These are phyloP conservation scores for Protobothrops flavoviridis DNA, from an alignment of 2,113 vertebrate species.

Conservation along the genomic window DNA sequence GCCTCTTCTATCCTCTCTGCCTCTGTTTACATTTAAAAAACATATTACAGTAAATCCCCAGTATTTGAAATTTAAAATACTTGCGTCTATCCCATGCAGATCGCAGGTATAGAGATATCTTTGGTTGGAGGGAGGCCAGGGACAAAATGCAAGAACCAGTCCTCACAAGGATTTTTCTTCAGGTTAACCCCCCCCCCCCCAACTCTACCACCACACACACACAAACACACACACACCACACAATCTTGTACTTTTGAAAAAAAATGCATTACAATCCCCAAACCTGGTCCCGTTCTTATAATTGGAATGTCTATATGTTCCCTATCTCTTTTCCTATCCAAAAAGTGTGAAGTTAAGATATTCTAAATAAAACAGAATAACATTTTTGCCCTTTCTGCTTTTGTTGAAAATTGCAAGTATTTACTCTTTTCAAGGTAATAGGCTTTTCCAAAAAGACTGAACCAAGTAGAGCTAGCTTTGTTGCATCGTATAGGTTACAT, in stretches of 20 bases:
- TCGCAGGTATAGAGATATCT: background rate
- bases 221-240: background rate
- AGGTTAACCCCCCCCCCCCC: background rate
- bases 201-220: background rate
- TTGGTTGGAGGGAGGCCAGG: background rate
- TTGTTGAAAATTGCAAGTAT: background rate
- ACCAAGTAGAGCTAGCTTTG: background rate
- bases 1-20: background rate
- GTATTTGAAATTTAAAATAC: background rate
- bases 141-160: background rate
- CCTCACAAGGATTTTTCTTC: background rate
- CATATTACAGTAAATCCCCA: background rate
- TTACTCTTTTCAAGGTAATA: background rate
- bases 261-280: background rate
- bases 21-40: background rate
- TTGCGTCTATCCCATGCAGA: background rate
- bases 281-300: background rate
- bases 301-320: background rate
- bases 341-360: background rate
- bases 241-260: background rate
- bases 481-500: background rate
- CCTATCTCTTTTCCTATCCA: background rate
- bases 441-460: background rate
- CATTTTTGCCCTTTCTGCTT: background rate
- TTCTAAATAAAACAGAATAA: background rate